phyloP scores from a whole-genome alignment of 2,888 invertebrate genomes.

The Epinotia ramella region DNA sequence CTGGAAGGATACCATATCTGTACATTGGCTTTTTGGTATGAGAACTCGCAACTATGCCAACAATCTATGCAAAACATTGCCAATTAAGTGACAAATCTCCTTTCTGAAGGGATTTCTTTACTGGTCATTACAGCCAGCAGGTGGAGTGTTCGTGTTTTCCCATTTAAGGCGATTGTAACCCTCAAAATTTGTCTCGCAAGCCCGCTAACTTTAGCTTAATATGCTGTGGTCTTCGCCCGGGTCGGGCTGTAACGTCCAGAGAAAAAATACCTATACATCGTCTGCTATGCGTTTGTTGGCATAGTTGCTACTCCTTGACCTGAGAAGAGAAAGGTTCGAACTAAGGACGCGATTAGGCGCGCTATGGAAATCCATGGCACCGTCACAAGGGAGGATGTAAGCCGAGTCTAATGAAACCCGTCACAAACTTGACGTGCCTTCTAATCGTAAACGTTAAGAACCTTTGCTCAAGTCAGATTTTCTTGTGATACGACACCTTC shows the following conservation, averaged over 20 bases:
- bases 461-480: background rate
- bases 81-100: too few species aligned
- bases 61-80: background rate
- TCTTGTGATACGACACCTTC: background rate
- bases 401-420: background rate
- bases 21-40: conserved; percentile 23
- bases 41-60: background rate
- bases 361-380: too few species aligned
- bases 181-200: too few species aligned
- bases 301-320: background rate
- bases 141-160: too few species aligned
- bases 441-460: background rate
- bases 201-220: too few species aligned
- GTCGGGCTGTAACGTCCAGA: too few species aligned
- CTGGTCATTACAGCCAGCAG: background rate
- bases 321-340: background rate
- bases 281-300: background rate
- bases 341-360: background rate
- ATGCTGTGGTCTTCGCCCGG: too few species aligned
- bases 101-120: too few species aligned
- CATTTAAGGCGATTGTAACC: too few species aligned
- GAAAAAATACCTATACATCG: background rate
- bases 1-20: conserved; percentile 69
- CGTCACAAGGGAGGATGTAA: background rate
- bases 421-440: background rate